These are phyloP conservation scores for Xanthorhoe designata DNA, from an alignment of 2,888 invertebrate species.

Conservation along the genomic window DNA sequence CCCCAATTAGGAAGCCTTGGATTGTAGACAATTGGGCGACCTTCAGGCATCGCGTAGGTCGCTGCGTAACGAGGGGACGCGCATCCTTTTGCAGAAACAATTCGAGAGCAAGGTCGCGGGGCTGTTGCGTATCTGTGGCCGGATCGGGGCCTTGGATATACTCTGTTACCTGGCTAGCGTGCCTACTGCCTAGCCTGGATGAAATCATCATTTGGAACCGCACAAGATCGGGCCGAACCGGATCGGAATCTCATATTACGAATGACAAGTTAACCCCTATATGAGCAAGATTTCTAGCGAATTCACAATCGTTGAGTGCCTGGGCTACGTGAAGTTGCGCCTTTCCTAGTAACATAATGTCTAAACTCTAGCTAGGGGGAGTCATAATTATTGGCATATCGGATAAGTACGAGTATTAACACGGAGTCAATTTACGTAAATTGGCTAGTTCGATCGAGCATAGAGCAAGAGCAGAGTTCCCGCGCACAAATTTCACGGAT, in stretches of 20 bases:
- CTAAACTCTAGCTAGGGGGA: too few relatives aligned
- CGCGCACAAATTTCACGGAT: constrained; percentile 11
- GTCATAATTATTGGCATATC: background rate
- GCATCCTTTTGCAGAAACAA: constrained; percentile 50
- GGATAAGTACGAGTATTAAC: background rate
- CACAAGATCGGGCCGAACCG: background rate
- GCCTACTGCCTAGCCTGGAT: background rate
- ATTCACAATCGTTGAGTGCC: too few relatives aligned
- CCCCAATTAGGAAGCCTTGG: constrained; percentile 34
- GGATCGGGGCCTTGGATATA: constrained; percentile 1
- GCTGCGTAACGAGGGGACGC: constrained; percentile 33
- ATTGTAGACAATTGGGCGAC: constrained; percentile 40
- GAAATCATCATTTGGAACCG: background rate
- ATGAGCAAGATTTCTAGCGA: too few relatives aligned
- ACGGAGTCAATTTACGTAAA: background rate
- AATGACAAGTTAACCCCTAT: too few relatives aligned
- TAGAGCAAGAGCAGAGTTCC: background rate
- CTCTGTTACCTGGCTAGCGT: background rate
- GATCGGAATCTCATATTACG: background rate
- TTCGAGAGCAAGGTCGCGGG: constrained; percentile 51
- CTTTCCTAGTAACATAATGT: too few relatives aligned
- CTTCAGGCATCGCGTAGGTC: constrained; percentile 29
- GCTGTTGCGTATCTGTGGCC: constrained; percentile 3
- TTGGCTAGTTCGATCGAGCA: background rate
- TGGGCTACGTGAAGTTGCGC: too few relatives aligned